A percentile compares a stretch with the other conserved stretches of the same genome.
Conservation (phyloP, 2,797 vertebrate species). For the Malurus splendens region DNA sequence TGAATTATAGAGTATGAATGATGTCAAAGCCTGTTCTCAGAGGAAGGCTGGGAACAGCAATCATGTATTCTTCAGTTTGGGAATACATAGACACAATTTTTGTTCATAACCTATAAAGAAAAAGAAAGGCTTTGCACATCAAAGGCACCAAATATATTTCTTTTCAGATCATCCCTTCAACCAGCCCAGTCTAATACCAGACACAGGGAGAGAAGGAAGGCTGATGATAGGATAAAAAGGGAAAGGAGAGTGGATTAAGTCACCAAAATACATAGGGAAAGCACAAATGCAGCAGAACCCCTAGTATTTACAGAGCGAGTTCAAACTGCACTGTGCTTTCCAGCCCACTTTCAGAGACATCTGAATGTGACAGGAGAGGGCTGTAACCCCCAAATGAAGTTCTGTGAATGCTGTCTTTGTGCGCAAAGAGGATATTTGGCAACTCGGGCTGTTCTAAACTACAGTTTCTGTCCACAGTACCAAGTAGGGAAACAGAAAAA, state of each 20-base stretch:
- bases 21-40: constrained; percentile 44
- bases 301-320: background rate
- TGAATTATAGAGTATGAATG: constrained; percentile 55
- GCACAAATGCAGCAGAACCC: background rate
- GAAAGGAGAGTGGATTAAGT: background rate
- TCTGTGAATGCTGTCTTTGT: background rate
- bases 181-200: background rate
- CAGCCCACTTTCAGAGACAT: background rate
- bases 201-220: background rate
- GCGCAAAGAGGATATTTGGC: background rate
- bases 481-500: background rate
- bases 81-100: constrained; percentile 27
- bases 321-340: background rate
- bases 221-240: background rate
- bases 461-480: background rate
- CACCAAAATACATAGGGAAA: background rate
- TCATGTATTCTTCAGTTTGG: background rate
- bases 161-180: background rate
- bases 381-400: background rate
- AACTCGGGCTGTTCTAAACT: background rate
- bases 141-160: background rate
- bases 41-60: background rate
- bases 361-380: background rate
- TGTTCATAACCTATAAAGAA: background rate
- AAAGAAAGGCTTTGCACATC: background rate